Base-by-base conservation (phyloP, 2,113 vertebrate species). In the Phalacrocorax brasilianus region DNA sequence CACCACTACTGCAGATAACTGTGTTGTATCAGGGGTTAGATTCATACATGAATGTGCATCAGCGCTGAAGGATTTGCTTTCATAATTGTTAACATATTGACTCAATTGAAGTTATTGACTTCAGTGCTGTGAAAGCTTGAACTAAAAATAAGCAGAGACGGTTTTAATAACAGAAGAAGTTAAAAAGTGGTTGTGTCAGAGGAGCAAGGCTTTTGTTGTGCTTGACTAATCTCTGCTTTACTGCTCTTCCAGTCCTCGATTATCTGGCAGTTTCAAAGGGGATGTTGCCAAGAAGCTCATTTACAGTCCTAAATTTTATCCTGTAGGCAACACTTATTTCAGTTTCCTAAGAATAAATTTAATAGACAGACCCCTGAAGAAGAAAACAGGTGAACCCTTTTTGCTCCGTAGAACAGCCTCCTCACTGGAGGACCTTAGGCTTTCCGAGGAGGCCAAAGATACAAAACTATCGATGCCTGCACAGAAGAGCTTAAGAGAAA, bases 341-440 rank as follows among this genome's bases (percentile, higher is more conserved):
- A 76, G 74, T 78, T 94, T 88, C 93, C 74, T 38, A n/a, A 56
- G 71, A 88, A 91, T 42, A 88, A 53, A 79, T 78, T 78, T 75
- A 38, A 61, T 0, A 70, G 85, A 30, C 27, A 81, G 94, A 87
- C 30, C 73, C 56, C 70, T 79, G 81, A 85, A 89, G 83, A 92
- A 73, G 83, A 93, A 89, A 82, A 88, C 66, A 93, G 81, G 84
- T 85, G 71, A 91, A 71, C 35, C 81, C 74, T n/a, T 82, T 86
- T 27, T 82, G 62, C 22, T 79, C 45, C 28, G 56, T 61, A 24
- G 79, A 85, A 68, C 6, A 85, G 62, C 16, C 17, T 90, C 38
- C 45, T 56, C 1, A 1, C 27, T 71, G 67, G 50, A 79, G 32
- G 23, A 75, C n/a, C 49, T 61, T 44, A 44, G 24, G 40, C 47